These are phyloP conservation scores for Ctenochaetus hawaiiensis DNA, from an alignment of 2,797 vertebrate genomes.

Conservation along the genomic window DNA sequence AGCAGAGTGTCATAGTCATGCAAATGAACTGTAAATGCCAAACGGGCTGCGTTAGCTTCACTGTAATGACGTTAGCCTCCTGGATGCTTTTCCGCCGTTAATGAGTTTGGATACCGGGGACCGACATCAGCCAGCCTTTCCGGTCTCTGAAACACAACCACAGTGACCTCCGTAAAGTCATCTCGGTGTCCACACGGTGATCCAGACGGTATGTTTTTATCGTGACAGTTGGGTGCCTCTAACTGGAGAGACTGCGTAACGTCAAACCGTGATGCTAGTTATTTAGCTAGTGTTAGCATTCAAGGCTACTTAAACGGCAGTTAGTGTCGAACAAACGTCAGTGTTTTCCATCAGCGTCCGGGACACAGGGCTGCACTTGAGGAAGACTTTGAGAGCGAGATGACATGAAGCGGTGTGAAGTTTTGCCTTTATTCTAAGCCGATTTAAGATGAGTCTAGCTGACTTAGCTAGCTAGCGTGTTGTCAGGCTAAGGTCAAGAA, in stretches of 20 bases:
- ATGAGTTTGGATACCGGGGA: slow-evolving; percentile 48
- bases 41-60: slow-evolving; percentile 56
- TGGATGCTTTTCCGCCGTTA: slow-evolving; percentile 67
- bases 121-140: slow-evolving; percentile 37
- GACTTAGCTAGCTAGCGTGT: slow-evolving; percentile 62
- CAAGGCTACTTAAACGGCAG: slow-evolving; percentile 49
- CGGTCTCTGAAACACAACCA: slow-evolving; percentile 19
- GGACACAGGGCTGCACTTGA: neutral
- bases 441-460: slow-evolving; percentile 11
- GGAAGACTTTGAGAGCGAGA: neutral
- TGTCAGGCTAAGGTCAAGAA: slow-evolving; percentile 83
- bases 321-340: slow-evolving; percentile 22
- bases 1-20: slow-evolving; percentile 14
- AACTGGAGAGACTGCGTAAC: slow-evolving; percentile 66
- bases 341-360: slow-evolving; percentile 21
- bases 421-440: neutral
- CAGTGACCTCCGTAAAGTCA: slow-evolving; percentile 16
- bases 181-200: neutral
- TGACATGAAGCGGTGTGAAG: neutral
- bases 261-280: slow-evolving; percentile 62
- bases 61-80: slow-evolving; percentile 69
- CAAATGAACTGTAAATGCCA: slow-evolving; percentile 48
- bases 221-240: slow-evolving; percentile 47
- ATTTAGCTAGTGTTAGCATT: slow-evolving; percentile 65
- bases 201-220: slow-evolving; percentile 58